These are phyloP conservation scores for Fragum whitleyi DNA, from an alignment of 2,888 invertebrate genomes.

Conservation along the genomic window DNA sequence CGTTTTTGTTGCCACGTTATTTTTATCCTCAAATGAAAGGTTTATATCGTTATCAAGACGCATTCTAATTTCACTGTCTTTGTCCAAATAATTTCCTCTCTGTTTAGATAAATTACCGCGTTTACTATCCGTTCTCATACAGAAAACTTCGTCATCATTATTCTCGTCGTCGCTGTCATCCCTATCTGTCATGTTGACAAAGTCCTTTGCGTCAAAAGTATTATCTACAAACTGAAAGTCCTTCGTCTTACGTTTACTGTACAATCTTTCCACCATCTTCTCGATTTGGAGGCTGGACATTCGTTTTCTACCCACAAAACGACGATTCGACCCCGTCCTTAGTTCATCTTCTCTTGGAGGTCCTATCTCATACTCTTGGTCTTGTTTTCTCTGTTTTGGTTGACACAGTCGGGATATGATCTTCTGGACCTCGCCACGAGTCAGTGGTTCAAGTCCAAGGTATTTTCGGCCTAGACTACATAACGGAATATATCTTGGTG, in stretches of 20 bases:
- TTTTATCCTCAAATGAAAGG: neutral
- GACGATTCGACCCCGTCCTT: constrained; percentile 29
- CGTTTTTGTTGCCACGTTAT: neutral
- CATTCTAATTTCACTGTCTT: neutral
- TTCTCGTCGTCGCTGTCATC: constrained; percentile 25
- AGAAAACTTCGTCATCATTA: constrained; percentile 6
- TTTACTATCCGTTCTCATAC: neutral
- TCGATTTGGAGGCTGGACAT: constrained; percentile 56
- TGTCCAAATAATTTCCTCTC: neutral
- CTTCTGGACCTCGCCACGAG: constrained; percentile 46
- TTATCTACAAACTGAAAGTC: constrained; percentile 44
- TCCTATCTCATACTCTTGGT: neutral
- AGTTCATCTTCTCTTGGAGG: constrained; percentile 10
- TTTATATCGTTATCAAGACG: neutral
- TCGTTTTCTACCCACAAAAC: constrained; percentile 57
- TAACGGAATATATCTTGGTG: constrained; percentile 62
- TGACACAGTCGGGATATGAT: constrained; percentile 58
- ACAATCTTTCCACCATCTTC: constrained; percentile 59
- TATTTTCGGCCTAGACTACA: constrained; percentile 65
- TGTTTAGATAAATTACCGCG: neutral
- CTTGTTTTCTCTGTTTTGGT: constrained; percentile 50
- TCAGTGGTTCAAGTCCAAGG: constrained; percentile 63
- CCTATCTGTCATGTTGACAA: constrained; percentile 40
- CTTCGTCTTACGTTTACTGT: constrained; percentile 45
- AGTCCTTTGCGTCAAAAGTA: constrained; percentile 33